Evolutionary conservation across 2,797 vertebrate genomes (phyloP).

Genomic region (Prunella strophiata): DNA sequence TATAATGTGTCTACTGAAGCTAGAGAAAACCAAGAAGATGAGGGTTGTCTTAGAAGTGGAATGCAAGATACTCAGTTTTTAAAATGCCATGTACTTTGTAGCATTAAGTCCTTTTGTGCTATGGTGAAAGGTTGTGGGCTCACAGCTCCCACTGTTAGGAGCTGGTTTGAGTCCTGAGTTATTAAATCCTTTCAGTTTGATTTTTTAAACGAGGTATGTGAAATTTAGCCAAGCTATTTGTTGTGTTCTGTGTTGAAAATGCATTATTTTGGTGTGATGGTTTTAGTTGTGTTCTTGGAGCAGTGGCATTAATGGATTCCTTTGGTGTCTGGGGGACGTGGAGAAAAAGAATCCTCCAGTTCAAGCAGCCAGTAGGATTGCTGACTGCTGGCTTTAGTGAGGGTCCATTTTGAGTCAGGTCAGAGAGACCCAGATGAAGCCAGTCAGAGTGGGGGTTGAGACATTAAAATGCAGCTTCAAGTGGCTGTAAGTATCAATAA

Average conservation of each 20-base stretch:
- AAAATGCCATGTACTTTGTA: neutral
- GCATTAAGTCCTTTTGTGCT: neutral
- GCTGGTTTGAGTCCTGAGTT: neutral
- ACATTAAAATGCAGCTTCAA: neutral
- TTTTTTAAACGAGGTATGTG: constrained; percentile 20
- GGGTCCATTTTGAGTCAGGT: constrained; percentile 12
- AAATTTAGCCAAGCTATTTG: neutral
- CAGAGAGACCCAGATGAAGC: constrained; percentile 11
- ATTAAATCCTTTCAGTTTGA: neutral
- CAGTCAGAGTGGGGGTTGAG: neutral
- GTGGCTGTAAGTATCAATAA: neutral
- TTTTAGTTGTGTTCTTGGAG: neutral
- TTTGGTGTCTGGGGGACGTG: neutral
- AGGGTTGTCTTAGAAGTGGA: neutral
- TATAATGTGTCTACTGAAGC: constrained; percentile 13
- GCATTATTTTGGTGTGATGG: neutral
- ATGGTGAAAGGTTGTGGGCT: neutral
- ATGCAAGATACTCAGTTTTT: neutral
- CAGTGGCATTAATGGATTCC: neutral
- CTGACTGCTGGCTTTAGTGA: neutral
- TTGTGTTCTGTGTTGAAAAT: neutral
- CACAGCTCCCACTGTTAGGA: neutral
- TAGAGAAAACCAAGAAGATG: neutral
- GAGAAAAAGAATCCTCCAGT: neutral
- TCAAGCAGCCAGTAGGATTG: neutral